phyloP scores from a whole-genome alignment of 2,888 invertebrate species.

The Ichneumon xanthorius region DNA sequence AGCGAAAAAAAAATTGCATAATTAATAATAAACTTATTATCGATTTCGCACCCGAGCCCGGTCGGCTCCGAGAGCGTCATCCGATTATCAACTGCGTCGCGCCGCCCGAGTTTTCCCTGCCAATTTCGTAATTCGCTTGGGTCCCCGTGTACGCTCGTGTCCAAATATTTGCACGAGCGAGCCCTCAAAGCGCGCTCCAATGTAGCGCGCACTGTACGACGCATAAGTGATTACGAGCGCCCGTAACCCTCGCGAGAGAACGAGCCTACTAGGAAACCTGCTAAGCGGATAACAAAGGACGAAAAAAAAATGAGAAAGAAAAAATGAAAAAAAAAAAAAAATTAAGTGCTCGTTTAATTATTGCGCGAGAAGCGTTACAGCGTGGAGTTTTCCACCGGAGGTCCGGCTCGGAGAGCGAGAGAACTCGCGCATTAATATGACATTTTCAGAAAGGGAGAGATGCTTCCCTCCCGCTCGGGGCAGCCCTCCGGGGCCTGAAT shows the following conservation, averaged over 20 bases:
- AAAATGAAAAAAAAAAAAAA: conserved; percentile 24
- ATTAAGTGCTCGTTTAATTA: conserved; percentile 61
- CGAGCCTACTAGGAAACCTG: background rate
- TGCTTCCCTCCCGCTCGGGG: background rate
- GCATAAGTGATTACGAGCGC: background rate
- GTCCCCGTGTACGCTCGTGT: conserved; percentile 1
- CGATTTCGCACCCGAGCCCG: background rate
- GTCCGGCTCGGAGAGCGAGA: conserved; percentile 13
- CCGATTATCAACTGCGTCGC: background rate
- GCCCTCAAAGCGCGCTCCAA: conserved; percentile 1
- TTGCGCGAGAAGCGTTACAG: conserved; percentile 42
- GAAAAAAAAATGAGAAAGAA: background rate
- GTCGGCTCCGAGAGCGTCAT: background rate
- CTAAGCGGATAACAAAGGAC: background rate
- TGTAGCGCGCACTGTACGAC: background rate
- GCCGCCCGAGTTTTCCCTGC: background rate
- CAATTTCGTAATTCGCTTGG: conserved; percentile 20
- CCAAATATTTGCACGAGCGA: conserved; percentile 28
- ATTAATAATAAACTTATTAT: conserved; percentile 8
- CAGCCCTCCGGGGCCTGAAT: conserved; percentile 50
- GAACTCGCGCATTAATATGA: conserved; percentile 56
- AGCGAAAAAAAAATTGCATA: background rate
- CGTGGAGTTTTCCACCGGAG: conserved; percentile 25
- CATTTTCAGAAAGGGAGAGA: conserved; percentile 31
- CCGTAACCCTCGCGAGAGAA: background rate